Evolutionary conservation across 64 coral and sea anemone genomes (phyloP).

Genomic region (Dendrophyllia cribrosa): DNA sequence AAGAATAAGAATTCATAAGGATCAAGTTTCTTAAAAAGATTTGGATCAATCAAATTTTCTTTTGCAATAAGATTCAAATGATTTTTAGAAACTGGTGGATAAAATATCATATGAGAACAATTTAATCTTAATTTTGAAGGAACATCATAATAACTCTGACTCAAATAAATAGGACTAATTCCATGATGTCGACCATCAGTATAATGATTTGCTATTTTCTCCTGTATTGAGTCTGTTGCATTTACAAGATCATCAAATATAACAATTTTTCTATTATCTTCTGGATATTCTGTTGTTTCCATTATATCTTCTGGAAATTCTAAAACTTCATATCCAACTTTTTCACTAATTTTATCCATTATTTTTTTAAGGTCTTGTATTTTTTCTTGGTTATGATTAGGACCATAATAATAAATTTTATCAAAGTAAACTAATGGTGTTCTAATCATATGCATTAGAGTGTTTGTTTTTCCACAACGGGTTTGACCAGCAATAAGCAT

Average conservation of each 20-base stretch:
- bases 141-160: too few species aligned
- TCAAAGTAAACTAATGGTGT: too few species aligned
- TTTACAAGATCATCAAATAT: background rate
- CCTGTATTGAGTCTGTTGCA: background rate
- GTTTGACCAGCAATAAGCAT: background rate
- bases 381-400: too few species aligned
- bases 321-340: background rate
- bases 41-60: background rate
- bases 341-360: too few species aligned
- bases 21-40: background rate
- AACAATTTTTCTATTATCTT: background rate
- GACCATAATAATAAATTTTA: too few species aligned
- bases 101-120: background rate
- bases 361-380: too few species aligned
- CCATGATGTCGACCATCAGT: background rate
- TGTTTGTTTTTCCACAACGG: background rate
- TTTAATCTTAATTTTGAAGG: background rate
- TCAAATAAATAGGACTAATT: background rate
- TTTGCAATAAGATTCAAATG: background rate
- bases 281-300: background rate
- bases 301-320: background rate
- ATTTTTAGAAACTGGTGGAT: background rate
- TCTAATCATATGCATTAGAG: background rate
- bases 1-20: background rate
- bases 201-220: background rate